phyloP scores from a whole-genome alignment of 1,140 invertebrate species.

The Caenorhabditis latens region DNA sequence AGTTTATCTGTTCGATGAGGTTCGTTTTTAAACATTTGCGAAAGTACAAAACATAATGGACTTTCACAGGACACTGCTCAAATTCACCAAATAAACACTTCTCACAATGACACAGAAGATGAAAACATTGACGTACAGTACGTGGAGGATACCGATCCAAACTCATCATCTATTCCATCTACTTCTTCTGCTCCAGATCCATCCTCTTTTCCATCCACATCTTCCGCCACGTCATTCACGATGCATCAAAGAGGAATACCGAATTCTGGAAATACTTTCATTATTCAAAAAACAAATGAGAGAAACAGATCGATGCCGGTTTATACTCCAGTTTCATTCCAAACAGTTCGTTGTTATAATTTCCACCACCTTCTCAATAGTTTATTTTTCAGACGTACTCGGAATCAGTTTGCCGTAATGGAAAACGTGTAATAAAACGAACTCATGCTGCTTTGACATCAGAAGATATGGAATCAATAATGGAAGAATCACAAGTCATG shows the following conservation, averaged over 20 bases:
- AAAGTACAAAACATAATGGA: no score
- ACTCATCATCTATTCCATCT: background rate
- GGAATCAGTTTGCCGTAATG: background rate
- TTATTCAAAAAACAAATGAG: background rate
- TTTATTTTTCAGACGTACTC: background rate
- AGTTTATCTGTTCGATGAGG: conserved; percentile 16
- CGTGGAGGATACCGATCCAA: background rate
- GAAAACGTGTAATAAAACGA: conserved; percentile 15
- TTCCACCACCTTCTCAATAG: background rate
- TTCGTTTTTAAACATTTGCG: background rate
- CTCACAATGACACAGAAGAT: background rate
- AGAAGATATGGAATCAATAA: conserved; percentile 7
- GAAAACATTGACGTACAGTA: background rate
- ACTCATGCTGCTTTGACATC: background rate
- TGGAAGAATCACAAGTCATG: background rate
- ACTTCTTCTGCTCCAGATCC: background rate
- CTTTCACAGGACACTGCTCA: background rate
- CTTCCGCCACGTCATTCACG: background rate
- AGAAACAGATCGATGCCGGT: background rate
- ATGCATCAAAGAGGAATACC: background rate
- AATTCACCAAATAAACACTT: background rate
- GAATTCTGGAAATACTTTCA: background rate
- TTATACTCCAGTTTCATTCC: background rate
- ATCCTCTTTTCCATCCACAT: no score
- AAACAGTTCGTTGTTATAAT: background rate